Evolutionary conservation across 2,113 vertebrate genomes (phyloP).

Genomic region (Microcebus lehilahytsara): DNA sequence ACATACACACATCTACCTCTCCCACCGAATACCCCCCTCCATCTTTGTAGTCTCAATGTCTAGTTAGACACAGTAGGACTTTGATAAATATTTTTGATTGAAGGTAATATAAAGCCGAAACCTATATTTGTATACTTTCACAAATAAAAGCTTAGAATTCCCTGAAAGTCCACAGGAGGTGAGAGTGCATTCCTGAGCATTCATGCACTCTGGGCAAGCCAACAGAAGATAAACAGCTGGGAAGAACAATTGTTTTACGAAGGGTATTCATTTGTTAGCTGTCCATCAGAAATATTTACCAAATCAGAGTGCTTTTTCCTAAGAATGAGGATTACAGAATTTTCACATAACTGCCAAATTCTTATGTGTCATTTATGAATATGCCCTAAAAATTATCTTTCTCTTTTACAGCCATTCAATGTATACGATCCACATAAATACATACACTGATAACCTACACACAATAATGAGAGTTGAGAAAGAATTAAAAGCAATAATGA

Average conservation of each 20-base stretch:
- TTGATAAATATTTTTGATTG: constrained; percentile 17
- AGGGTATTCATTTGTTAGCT: not conserved
- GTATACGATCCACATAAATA: not conserved
- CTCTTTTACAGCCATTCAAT: not conserved
- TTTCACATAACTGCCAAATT: not conserved
- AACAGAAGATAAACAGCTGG: not conserved
- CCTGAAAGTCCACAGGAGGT: not conserved
- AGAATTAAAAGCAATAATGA: constrained; percentile 14
- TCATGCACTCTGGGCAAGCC: not conserved
- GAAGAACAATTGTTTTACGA: not conserved
- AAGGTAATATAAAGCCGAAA: not conserved
- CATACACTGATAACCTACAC: not conserved
- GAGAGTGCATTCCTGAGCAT: not conserved
- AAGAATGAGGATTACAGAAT: not conserved
- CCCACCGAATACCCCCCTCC: not conserved
- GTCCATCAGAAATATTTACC: not conserved
- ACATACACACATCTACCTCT: not conserved
- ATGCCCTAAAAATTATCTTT: not conserved
- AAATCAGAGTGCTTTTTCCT: constrained; percentile 16
- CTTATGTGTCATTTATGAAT: not conserved
- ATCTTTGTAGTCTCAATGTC: not conserved
- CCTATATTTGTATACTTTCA: constrained; percentile 2
- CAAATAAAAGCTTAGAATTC: not conserved
- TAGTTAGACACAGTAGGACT: not conserved
- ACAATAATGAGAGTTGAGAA: constrained; percentile 28